Evolutionary conservation across 92 coral and sea anemone genomes (phyloP), one percentile per base, ranked within the genome.

Genomic region (Diadumene lineata): DNA sequence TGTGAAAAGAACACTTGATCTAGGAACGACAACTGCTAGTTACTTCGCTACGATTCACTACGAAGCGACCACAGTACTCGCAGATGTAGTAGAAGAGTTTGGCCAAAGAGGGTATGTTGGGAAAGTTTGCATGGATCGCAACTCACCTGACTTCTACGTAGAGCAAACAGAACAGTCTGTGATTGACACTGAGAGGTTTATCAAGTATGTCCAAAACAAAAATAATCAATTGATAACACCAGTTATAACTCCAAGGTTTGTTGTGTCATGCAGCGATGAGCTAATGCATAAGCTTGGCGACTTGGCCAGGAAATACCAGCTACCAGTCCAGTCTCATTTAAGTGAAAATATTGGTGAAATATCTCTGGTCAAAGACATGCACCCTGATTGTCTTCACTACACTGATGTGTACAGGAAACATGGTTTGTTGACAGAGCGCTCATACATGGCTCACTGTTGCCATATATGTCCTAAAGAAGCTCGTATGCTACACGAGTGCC

Each of bases 21-120:
- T 74, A 84, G 97, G 97, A 1, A 91, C 97, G 33, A 91, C 97
- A 30, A 91, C 97, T 18, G 97, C 97, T 0, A 83, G 90, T 50
- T 91, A 91, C 60, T 91, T 88, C 77, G 86, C 97, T 8, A 91
- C 97, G 16, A 87, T 91, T 56, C 97, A 91, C 68, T 82, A 66
- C 24, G 93, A 88, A 61, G 87, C 93, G 17, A 81, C 90, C 21
- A 70, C 60, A 31, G 53, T 85, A 30, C 84, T 91, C 63, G 82
- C 90, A 66, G 80, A 91, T 46, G 56, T 88, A 38, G 76, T 77
- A 1, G 97, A 79, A 34, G 87, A 88, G 69, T 73, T 86, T 18
- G 93, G 93, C 21, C 97, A 91, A 73, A 75, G 97, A 68, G 90
- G 86, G 16, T 88, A 73, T 60, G 76, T 91, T 10, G 97, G 97